A percentile compares a stretch with the other conserved stretches of the same genome.
These are phyloP conservation scores for Gallinago nigripennis DNA, from an alignment of 2,797 vertebrate genomes.

Conservation along the genomic window DNA sequence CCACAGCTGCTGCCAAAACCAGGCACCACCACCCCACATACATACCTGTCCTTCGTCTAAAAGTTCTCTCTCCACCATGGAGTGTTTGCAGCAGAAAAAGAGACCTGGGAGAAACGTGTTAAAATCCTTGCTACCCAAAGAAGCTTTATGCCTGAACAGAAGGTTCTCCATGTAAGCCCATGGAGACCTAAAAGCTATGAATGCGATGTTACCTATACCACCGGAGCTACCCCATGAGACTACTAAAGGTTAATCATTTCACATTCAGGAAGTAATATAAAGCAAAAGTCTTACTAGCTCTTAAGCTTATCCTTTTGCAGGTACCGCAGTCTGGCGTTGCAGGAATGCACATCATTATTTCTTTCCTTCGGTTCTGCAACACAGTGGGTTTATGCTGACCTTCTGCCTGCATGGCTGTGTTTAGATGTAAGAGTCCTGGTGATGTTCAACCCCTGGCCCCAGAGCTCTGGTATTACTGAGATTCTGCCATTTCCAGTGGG, in stretches of 20 bases:
- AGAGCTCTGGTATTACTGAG: not conserved
- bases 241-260: not conserved
- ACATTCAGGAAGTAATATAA: not conserved
- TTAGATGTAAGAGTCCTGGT: not conserved
- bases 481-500: not conserved
- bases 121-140: not conserved
- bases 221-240: not conserved
- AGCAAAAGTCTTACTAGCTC: not conserved
- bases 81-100: not conserved
- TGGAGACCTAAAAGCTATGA: not conserved
- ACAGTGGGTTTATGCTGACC: not conserved
- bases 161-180: not conserved
- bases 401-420: not conserved
- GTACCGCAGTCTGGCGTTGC: not conserved
- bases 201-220: not conserved
- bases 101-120: not conserved
- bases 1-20: not conserved
- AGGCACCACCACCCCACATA: not conserved
- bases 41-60: not conserved
- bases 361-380: not conserved
- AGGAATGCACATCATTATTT: not conserved
- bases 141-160: not conserved
- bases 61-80: not conserved
- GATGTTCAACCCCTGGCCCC: not conserved
- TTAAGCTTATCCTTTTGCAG: not conserved